These are phyloP conservation scores for Chrysemys picta DNA, from an alignment of 2,113 vertebrate species.

Conservation along the genomic window DNA sequence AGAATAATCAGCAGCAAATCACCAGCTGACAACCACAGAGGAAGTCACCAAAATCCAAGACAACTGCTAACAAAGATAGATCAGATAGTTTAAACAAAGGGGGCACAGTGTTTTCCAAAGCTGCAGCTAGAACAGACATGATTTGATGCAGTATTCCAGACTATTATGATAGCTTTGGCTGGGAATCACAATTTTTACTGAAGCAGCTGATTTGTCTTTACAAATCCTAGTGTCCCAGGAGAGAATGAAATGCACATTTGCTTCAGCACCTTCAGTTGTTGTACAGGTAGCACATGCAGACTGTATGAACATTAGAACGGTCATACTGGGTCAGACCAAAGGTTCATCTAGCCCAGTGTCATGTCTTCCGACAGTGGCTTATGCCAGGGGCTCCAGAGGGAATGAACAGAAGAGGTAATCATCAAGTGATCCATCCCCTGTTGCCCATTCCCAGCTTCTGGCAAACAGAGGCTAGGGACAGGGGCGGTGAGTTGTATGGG, in stretches of 20 bases:
- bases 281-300: not conserved
- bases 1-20: not conserved
- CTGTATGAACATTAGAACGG: too few species aligned
- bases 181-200: not conserved
- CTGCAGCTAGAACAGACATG: not conserved
- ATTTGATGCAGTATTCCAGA: not conserved
- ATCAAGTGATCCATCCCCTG: too few species aligned
- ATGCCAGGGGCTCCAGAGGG: too few species aligned
- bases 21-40: not conserved
- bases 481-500: too few species aligned
- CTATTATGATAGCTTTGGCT: not conserved
- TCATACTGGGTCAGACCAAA: too few species aligned
- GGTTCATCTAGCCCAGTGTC: too few species aligned
- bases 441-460: too few species aligned
- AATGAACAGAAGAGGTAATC: too few species aligned
- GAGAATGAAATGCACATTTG: not conserved
- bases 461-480: too few species aligned
- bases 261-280: not conserved
- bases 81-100: not conserved
- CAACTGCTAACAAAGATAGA: not conserved
- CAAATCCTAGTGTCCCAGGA: not conserved
- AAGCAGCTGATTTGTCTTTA: not conserved
- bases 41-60: not conserved
- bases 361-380: too few species aligned
- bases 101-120: not conserved